Base-by-base conservation (phyloP, 2,888 invertebrate species). In the Desoria tigrina region DNA sequence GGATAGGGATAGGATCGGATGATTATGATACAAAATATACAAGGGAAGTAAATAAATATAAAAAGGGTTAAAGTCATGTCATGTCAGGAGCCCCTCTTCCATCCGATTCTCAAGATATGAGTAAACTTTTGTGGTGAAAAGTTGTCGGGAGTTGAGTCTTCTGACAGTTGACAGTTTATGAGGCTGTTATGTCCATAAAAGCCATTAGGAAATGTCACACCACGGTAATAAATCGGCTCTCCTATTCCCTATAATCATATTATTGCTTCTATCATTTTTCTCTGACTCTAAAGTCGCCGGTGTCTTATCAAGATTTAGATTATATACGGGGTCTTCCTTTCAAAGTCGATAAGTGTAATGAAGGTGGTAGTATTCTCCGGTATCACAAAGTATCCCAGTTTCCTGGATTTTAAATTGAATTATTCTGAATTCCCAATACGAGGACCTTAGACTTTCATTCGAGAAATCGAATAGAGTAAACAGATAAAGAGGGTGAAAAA, bases 181-280 rank as follows among this genome's bases (percentile, higher is more conserved):
- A 74, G 72, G 71, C 68, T 70, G 69, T 72, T 73, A 74, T 60
- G 66, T 70, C 67, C 71, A 71, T 74, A 73, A 73, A 74, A 71
- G 66, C 71, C 73, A 74, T 74, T 74, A 68, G 70, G 71, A 73
- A 73, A 73, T 74, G 74, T 74, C 74, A 74, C 69, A 72, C 71
- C 68, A 62, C 62, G 63, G 68, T 69, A 64, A 72, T 68, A 74
- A 74, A 70, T 74, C 68, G 70, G 70, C 66, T 63, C 69, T 72
- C 68, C 71, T 69, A 71, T 68, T 73, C 68, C 64, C 68, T 65
- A 65, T 58, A 61, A 61, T 9, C 16, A 39, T 39, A 16, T 11
- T 39, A 11, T 39, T 39, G 9, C 45, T 45, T 18, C 9, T 45
- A 16, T 18, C 4, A 45, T 21, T 45, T 45, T 45, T n/a, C n/a